phyloP scores from a whole-genome alignment of 1,140 invertebrate species.

The Oreohelix idahoensis region DNA sequence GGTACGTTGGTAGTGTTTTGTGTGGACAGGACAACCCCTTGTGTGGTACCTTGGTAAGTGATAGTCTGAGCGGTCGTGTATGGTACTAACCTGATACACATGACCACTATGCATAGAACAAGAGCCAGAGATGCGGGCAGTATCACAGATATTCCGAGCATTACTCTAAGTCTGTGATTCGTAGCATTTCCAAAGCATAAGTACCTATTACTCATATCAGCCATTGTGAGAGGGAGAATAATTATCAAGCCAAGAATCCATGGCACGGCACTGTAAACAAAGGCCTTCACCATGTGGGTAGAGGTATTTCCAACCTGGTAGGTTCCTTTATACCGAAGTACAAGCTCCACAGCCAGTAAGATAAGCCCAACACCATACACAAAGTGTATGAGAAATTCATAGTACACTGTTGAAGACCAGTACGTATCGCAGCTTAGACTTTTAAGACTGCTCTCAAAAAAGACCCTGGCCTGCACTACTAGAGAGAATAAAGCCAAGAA shows the following conservation, averaged over 20 bases:
- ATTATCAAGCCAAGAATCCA: not conserved
- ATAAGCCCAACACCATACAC: not conserved
- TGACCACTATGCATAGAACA: not conserved
- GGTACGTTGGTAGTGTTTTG: not conserved
- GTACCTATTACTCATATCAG: not conserved
- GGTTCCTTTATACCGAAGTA: not conserved
- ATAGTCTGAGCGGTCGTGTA: not conserved
- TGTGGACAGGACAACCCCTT: not conserved
- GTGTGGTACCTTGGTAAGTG: not conserved
- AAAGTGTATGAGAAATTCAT: not conserved
- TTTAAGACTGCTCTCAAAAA: not conserved
- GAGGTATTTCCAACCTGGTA: not conserved
- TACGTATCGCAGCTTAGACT: not conserved
- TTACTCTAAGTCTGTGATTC: not conserved
- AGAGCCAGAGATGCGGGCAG: not conserved
- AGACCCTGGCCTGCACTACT: not conserved
- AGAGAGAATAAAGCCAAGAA: not conserved
- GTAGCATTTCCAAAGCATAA: not conserved
- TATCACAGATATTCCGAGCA: not conserved
- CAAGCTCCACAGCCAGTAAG: not conserved
- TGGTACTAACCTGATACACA: not conserved
- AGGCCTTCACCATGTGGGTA: not conserved
- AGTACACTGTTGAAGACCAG: not conserved
- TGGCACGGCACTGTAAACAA: not conserved
- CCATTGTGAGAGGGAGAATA: not conserved